A percentile compares a stretch with the other conserved stretches of the same genome.
Evolutionary conservation across 2,888 invertebrate genomes (phyloP).

Genomic region (Thymelicus acteon): DNA sequence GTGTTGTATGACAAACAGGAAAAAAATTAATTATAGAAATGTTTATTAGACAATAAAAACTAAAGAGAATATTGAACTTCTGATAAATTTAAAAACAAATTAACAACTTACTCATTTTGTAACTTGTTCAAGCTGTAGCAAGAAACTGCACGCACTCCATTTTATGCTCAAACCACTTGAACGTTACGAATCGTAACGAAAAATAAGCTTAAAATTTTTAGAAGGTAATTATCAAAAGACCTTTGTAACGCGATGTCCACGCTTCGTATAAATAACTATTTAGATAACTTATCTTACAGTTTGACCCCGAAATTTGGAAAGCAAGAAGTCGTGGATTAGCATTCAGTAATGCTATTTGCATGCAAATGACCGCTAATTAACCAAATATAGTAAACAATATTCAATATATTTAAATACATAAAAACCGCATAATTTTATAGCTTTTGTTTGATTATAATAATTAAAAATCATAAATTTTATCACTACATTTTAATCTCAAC

Average conservation of each 20-base stretch:
- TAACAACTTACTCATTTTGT: no score
- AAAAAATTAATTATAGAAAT: no score
- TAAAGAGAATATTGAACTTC: no score
- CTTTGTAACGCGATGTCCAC: slow-evolving; percentile 27
- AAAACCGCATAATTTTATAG: not conserved
- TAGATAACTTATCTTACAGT: slow-evolving; percentile 43
- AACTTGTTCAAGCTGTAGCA: no score
- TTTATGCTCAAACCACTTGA: no score
- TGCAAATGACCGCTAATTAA: slow-evolving; percentile 59
- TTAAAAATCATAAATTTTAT: slow-evolving; percentile 11
- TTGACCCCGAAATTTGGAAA: slow-evolving; percentile 48
- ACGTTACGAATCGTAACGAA: not conserved
- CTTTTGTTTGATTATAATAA: slow-evolving; percentile 15
- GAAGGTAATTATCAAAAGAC: slow-evolving; percentile 9
- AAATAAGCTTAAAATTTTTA: slow-evolving; percentile 10
- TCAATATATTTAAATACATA: slow-evolving; percentile 1
- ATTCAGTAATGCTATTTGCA: slow-evolving; percentile 59
- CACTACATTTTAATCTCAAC: not conserved
- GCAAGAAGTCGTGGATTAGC: slow-evolving; percentile 48
- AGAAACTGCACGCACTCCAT: no score
- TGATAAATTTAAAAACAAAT: no score
- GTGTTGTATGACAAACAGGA: no score
- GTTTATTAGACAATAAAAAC: no score
- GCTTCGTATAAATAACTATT: slow-evolving; percentile 33
- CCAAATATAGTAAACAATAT: slow-evolving; percentile 35